A percentile compares a stretch with the other conserved stretches of the same genome.
Evolutionary conservation across 2,888 invertebrate genomes (phyloP).

Genomic region (Leptinotarsa haldemani): DNA sequence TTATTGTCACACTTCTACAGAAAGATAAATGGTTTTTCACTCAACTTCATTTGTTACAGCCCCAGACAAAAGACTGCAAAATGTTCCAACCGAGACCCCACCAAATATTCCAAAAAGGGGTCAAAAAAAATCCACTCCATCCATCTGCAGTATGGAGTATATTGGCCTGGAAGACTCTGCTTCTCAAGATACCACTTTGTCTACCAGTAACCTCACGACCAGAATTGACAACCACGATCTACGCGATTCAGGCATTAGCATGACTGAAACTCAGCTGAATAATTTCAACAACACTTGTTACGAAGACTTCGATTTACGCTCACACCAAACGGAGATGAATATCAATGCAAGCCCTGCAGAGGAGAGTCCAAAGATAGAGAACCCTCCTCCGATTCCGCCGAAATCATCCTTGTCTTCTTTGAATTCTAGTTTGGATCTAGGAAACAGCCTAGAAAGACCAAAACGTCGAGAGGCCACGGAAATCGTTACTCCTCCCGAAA

Average conservation of each 20-base stretch:
- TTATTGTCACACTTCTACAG: too few relatives aligned
- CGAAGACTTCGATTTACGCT: constrained; percentile 63
- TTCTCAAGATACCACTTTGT: constrained; percentile 52
- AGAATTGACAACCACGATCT: constrained; percentile 65
- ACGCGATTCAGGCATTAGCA: constrained; percentile 69
- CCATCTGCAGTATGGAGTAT: constrained; percentile 66
- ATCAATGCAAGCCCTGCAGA: constrained; percentile 59
- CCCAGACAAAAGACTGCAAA: constrained; percentile 69
- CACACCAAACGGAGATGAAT: constrained; percentile 63
- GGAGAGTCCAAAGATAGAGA: constrained; percentile 57
- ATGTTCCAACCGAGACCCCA: constrained; percentile 62
- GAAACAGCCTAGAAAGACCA: constrained; percentile 53
- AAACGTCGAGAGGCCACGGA: constrained; percentile 44
- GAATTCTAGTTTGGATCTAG: constrained; percentile 59
- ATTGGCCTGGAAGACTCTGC: constrained; percentile 66
- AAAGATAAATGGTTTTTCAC: too few relatives aligned
- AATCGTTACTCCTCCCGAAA: constrained; percentile 57
- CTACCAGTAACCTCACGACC: constrained; percentile 52
- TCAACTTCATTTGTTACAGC: constrained; percentile 58
- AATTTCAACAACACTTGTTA: constrained; percentile 65
- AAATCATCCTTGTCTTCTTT: constrained; percentile 54
- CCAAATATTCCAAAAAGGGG: constrained; percentile 65
- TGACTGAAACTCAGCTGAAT: constrained; percentile 62
- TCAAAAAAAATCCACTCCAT: constrained; percentile 66
- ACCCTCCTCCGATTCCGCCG: constrained; percentile 63